phyloP scores from a whole-genome alignment of 2,113 vertebrate genomes.

The Alexandromys fortis region DNA sequence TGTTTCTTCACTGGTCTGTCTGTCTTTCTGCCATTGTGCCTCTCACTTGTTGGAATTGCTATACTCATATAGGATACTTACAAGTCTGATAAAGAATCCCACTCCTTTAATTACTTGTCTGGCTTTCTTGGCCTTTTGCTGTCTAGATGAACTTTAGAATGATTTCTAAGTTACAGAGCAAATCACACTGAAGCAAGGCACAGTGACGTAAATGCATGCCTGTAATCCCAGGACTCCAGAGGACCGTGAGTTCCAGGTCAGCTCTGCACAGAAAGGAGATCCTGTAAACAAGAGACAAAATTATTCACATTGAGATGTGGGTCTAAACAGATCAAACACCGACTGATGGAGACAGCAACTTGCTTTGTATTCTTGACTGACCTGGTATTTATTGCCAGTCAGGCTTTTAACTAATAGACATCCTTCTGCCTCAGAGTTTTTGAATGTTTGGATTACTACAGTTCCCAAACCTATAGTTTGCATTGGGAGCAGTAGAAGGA shows the following conservation, averaged over 20 bases:
- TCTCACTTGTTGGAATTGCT: background rate
- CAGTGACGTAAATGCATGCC: background rate
- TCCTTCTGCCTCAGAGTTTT: background rate
- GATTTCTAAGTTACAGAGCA: conserved; percentile 11
- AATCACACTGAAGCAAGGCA: background rate
- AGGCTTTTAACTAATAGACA: background rate
- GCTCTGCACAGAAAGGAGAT: background rate
- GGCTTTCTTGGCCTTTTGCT: background rate
- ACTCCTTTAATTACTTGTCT: conserved; percentile 18
- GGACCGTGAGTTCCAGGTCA: background rate
- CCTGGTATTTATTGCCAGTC: background rate
- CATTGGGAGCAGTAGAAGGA: background rate
- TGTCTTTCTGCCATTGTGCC: background rate
- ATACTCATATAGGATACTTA: background rate
- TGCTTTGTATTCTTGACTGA: background rate
- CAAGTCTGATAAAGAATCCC: background rate
- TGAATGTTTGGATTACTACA: background rate
- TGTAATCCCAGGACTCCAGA: background rate
- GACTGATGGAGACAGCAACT: background rate
- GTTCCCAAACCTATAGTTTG: background rate
- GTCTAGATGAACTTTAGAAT: conserved; percentile 38
- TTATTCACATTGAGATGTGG: background rate
- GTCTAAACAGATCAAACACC: background rate
- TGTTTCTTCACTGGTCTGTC: background rate
- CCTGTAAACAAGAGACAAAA: background rate